These are phyloP conservation scores for Scaptomyza tumidula DNA, from an alignment of 2,888 invertebrate species.

Conservation along the genomic window DNA sequence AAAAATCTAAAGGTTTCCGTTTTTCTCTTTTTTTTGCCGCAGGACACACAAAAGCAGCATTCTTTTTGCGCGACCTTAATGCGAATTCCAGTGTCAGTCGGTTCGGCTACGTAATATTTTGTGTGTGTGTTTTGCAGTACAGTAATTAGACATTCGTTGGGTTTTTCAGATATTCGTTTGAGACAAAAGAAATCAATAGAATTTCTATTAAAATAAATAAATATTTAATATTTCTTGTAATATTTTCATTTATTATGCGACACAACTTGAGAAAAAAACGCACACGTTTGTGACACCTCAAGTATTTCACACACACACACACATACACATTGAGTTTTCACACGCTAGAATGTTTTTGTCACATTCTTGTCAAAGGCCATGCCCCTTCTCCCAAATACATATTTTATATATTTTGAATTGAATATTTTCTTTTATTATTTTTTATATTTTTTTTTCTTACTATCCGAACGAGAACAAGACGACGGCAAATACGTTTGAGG, in stretches of 20 bases:
- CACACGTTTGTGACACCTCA: constrained; percentile 15
- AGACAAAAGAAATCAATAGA: constrained; percentile 45
- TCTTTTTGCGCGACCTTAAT: constrained; percentile 32
- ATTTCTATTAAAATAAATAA: too few relatives aligned
- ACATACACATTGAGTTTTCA: constrained; percentile 4
- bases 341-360: constrained; percentile 38
- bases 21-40: constrained; percentile 7
- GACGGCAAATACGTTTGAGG: not conserved
- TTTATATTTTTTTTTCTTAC: constrained; percentile 31
- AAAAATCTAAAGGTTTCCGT: not conserved
- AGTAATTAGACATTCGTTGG: constrained; percentile 43
- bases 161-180: not conserved
- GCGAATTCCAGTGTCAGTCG: constrained; percentile 30
- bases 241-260: not conserved
- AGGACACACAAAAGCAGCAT: constrained; percentile 18
- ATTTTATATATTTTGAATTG: constrained; percentile 27
- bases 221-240: too few relatives aligned
- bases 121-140: constrained; percentile 10
- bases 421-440: constrained; percentile 9
- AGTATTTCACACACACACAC: constrained; percentile 11
- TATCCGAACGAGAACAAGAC: constrained; percentile 11
- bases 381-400: constrained; percentile 20
- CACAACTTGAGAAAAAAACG: not conserved
- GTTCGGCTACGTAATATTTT: constrained; percentile 55
- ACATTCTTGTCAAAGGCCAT: constrained; percentile 17